A percentile compares a stretch with the other conserved stretches of the same genome.
These are phyloP conservation scores for Drosophila vallismaia DNA, from an alignment of 2,888 invertebrate genomes.

Conservation along the genomic window DNA sequence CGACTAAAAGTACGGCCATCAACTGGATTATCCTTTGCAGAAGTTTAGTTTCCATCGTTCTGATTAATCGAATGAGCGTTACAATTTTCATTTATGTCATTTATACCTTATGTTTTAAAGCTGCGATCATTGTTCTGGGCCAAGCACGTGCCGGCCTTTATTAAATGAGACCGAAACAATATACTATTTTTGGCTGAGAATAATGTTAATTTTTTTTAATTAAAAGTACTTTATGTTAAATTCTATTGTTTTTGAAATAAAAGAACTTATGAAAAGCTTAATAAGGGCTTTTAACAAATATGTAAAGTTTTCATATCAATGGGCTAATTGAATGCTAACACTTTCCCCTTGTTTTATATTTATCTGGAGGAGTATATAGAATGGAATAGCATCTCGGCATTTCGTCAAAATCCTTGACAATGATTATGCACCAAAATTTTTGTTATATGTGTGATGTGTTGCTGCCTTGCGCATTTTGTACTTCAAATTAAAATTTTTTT, in stretches of 20 bases:
- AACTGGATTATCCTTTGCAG: slow-evolving; percentile 3
- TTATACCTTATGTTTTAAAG: background rate
- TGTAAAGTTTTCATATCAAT: too few relatives aligned
- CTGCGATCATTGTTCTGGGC: slow-evolving; percentile 12
- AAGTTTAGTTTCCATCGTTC: slow-evolving; percentile 26
- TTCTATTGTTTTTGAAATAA: background rate
- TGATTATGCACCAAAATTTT: too few relatives aligned
- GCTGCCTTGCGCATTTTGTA: too few relatives aligned
- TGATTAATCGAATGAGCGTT: background rate
- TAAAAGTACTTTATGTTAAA: background rate
- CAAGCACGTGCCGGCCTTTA: background rate
- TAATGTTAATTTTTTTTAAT: background rate
- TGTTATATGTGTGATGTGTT: too few relatives aligned
- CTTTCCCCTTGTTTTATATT: too few relatives aligned
- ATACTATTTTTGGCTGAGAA: slow-evolving; percentile 15
- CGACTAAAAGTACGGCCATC: slow-evolving; percentile 15
- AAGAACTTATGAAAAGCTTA: too few relatives aligned
- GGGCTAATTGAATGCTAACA: too few relatives aligned
- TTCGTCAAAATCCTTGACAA: too few relatives aligned
- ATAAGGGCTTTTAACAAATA: too few relatives aligned
- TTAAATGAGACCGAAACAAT: background rate
- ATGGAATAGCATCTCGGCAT: too few relatives aligned
- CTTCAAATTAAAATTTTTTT: too few relatives aligned
- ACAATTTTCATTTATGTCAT: slow-evolving; percentile 9
- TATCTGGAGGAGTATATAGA: too few relatives aligned